Conservation (phyloP, 1,140 invertebrate species). For the Stegodyphus mimosarum region DNA sequence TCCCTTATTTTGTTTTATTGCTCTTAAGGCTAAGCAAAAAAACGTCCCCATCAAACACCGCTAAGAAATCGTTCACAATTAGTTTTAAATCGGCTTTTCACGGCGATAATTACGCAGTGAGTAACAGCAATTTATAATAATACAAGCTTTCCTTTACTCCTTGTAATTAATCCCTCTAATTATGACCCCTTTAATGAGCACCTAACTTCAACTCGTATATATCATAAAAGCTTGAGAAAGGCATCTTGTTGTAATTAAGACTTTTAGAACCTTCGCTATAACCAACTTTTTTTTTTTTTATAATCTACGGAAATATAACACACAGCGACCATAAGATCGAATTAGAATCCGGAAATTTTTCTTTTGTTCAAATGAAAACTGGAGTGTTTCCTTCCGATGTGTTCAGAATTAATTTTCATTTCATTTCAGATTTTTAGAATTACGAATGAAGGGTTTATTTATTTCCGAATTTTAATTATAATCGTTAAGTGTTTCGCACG, state of each 20-base stretch:
- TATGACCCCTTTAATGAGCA: not conserved
- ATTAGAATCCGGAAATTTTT: not conserved
- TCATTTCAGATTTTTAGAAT: no score
- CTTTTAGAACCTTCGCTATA: not conserved
- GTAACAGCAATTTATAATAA: constrained; percentile 46
- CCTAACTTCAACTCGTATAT: not conserved
- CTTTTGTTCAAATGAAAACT: not conserved
- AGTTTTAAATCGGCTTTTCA: constrained; percentile 42
- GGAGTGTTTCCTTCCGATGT: not conserved
- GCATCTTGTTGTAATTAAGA: not conserved
- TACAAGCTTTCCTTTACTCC: constrained; percentile 16
- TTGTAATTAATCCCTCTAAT: constrained; percentile 32
- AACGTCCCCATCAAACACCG: constrained; percentile 1
- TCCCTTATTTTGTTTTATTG: no score
- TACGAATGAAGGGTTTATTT: no score
- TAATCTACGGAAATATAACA: not conserved
- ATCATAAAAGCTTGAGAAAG: not conserved
- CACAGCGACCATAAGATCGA: no score
- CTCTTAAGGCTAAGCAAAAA: no score
- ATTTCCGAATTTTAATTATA: no score
- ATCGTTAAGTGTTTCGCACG: no score
- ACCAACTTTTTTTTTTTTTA: constrained; percentile 1
- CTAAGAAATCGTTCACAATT: constrained; percentile 36
- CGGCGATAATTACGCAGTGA: constrained; percentile 24
- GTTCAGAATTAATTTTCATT: no score